Base-by-base conservation (phyloP, 2,113 vertebrate species). In the Chionodraco myersi region DNA sequence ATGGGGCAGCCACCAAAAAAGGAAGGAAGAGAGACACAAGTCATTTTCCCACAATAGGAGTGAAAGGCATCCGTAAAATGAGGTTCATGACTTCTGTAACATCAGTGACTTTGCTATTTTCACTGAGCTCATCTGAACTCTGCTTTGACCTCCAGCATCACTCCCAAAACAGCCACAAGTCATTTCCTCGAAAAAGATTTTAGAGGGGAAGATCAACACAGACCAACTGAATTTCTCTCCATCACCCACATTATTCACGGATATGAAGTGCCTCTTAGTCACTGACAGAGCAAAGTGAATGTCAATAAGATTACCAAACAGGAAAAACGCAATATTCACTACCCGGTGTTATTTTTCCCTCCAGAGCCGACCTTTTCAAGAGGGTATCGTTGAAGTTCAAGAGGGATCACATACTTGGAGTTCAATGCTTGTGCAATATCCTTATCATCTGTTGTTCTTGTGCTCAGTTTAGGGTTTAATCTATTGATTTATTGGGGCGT, bases 371-470 rank as follows among this genome's bases (percentile, higher is more conserved):
- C 67, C 44, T 82, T 47, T 49, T 36, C 26, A 56, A 26, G 58
- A 59, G 36, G 34, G 44, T 7, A 71, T 77, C 64, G 18, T 10
- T 53, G 59, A 54, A 49, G 14, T 67, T 72, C 68, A 68, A 77
- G 63, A 77, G 2, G 64, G 53, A 59, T 54, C 1, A 10, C 73
- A 78, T 71, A 73, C 34, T 72, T 80, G 18, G 56, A 59, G 72
- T 74, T 80, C 63, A 64, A 47, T 1, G 6, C 44, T 82, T 79
- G 71, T 77, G 80, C 48, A 81, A 87, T 63, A 21, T 75, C 53
- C 68, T 70, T 75, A 79, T 77, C 69, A 72, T 53, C 14, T 72
- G 61, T 78, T 87, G 7, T 72, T 78, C 70, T 66, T 51, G 14
- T 21, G 63, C 72, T 76, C 66, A 10, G 51, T 14, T 64, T 30